Percentiles rank a stretch among this genome's conserved stretches.
Conservation (phyloP, 2,113 vertebrate species). For the Megaceryle torquata region DNA sequence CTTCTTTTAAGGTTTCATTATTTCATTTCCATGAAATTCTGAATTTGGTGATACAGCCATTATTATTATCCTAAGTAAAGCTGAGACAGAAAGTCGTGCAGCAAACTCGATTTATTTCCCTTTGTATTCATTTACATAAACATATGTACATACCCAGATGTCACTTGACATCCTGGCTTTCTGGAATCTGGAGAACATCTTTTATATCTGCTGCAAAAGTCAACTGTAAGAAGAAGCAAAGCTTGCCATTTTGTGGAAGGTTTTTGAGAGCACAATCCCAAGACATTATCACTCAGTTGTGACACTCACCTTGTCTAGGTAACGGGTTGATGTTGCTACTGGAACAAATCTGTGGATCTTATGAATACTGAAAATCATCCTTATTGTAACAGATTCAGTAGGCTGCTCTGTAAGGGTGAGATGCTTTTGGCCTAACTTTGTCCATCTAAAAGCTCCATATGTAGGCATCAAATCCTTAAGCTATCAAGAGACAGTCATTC, state of each 20-base stretch:
- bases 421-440: neutral
- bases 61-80: neutral
- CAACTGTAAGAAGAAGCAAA: neutral
- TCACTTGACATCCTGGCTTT: neutral
- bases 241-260: neutral
- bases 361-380: neutral
- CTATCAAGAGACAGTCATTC: neutral
- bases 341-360: neutral
- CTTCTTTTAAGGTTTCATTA: neutral
- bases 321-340: neutral
- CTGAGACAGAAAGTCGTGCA: rapidly evolving
- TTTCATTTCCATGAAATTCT: neutral
- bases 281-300: neutral
- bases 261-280: neutral
- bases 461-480: neutral
- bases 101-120: neutral
- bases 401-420: neutral
- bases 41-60: neutral
- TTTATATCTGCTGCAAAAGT: neutral
- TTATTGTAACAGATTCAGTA: neutral
- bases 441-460: neutral
- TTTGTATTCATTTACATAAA: neutral
- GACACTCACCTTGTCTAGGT: neutral
- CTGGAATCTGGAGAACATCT: neutral
- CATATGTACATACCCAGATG: neutral